Conservation (phyloP, 2,888 invertebrate genomes). For the Leptinotarsa tumamoca region DNA sequence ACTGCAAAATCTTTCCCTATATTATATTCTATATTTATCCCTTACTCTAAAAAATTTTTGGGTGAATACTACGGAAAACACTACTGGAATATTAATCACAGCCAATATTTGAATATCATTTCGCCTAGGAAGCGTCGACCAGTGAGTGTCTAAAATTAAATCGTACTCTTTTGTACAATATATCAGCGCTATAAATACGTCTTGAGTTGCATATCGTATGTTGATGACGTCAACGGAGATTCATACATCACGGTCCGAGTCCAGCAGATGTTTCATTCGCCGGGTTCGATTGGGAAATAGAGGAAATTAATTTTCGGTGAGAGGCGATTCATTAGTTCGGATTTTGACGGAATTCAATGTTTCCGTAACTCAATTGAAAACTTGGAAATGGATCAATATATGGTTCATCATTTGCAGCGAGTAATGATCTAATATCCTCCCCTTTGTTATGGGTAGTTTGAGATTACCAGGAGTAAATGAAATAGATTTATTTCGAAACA, state of each 20-base stretch:
- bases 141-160: conserved; percentile 51
- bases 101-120: conserved; percentile 26
- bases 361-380: neutral
- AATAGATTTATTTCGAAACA: no score
- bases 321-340: conserved; percentile 1
- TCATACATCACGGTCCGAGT: conserved; percentile 23
- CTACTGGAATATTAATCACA: neutral
- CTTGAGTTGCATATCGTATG: conserved; percentile 53
- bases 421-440: no score
- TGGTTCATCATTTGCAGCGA: no score
- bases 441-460: no score
- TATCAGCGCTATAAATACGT: conserved; percentile 54
- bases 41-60: no score
- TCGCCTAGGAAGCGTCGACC: conserved; percentile 38
- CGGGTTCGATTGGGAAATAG: conserved; percentile 8
- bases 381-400: no score
- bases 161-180: conserved; percentile 51
- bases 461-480: no score
- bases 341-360: neutral
- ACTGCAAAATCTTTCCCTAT: no score
- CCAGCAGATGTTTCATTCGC: conserved; percentile 22
- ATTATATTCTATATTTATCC: no score
- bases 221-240: conserved; percentile 49
- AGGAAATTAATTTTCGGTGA: conserved; percentile 16
- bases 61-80: neutral